These are phyloP conservation scores for Drosophila fuyamai DNA, from an alignment of 1,140 invertebrate genomes.

Conservation along the genomic window DNA sequence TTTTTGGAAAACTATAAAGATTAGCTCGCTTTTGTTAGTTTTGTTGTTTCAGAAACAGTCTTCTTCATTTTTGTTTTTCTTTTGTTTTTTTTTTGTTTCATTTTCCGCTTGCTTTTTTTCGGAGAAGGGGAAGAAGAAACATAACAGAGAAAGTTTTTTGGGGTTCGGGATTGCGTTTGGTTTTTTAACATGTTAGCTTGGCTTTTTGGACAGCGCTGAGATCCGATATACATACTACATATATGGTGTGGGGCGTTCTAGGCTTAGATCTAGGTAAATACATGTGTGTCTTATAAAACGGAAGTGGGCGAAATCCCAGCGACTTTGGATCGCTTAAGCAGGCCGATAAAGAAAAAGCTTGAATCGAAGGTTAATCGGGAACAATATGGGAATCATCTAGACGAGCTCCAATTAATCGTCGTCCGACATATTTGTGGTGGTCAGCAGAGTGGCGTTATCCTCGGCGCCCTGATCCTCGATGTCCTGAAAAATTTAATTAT, in stretches of 20 bases:
- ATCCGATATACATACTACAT: slow-evolving; percentile 12
- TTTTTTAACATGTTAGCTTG: slow-evolving; percentile 37
- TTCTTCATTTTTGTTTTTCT: slow-evolving; percentile 42
- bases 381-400: slow-evolving; percentile 9
- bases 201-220: slow-evolving; percentile 28
- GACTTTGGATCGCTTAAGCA: slow-evolving; percentile 18
- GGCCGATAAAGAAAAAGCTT: slow-evolving; percentile 1
- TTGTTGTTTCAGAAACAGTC: slow-evolving; percentile 69
- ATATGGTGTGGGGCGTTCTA: slow-evolving; percentile 12
- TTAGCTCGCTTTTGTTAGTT: slow-evolving; percentile 6
- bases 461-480: slow-evolving; percentile 80
- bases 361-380: neutral
- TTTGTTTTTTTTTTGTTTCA: slow-evolving; percentile 49
- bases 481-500: slow-evolving; percentile 44
- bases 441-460: slow-evolving; percentile 82
- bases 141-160: slow-evolving; percentile 64
- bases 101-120: slow-evolving; percentile 31
- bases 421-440: slow-evolving; percentile 80
- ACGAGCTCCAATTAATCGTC: slow-evolving; percentile 67
- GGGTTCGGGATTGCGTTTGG: slow-evolving; percentile 13
- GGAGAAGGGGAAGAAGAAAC: slow-evolving; percentile 35
- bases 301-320: slow-evolving; percentile 8
- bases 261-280: slow-evolving; percentile 6
- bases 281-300: slow-evolving; percentile 8
- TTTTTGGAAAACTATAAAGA: slow-evolving; percentile 21